Base-by-base conservation (phyloP, 1,140 invertebrate genomes). In the Ceratina japonica region DNA sequence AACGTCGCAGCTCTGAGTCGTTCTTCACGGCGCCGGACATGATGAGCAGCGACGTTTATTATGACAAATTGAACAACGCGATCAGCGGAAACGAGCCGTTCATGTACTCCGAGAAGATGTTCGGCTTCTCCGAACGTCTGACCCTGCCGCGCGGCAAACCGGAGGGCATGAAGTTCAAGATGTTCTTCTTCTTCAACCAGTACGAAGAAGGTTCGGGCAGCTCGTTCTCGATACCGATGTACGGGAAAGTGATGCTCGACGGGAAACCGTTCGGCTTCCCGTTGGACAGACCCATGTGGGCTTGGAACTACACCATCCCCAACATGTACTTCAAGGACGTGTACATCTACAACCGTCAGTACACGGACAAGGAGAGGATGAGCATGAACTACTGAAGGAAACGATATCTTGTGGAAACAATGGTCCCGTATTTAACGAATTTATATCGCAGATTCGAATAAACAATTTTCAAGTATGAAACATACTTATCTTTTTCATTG, bases 241-340 rank as follows among this genome's bases (percentile, higher is more conserved):
- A 88, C 74, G 91, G 89, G 27, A 89, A 89, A 68, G 82, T 75
- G 31, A 82, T 84, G 22, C 86, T 90, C 59, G 95, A 95, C 82
- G 93, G 92, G 56, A 93, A 93, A 84, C 93, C 95, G 59, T 92
- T 95, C 86, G 95, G 94, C 49, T 96, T 93, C 91, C 95, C 95
- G 64, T 93, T 96, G 83, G 95, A 96, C 86, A 93, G 92, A 86
- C 92, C 92, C 15, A 86, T 91, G 77, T 59, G 85, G 13, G 74
- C 87, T 31, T 91, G 87, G 81, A 89, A 90, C 87, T 86, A 84
- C 79, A 89, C 91, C 20, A 76, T 91, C 16, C 88, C 89, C 24
- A 93, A 93, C 72, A 91, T 91, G 71, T 91, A 83, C 79, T 90
- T 91, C 74, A 90, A 86, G 49, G 90, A 93, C 61, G 87, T 94